These are phyloP conservation scores for Oxycera nigricornis DNA, from an alignment of 2,888 invertebrate genomes.

Conservation along the genomic window DNA sequence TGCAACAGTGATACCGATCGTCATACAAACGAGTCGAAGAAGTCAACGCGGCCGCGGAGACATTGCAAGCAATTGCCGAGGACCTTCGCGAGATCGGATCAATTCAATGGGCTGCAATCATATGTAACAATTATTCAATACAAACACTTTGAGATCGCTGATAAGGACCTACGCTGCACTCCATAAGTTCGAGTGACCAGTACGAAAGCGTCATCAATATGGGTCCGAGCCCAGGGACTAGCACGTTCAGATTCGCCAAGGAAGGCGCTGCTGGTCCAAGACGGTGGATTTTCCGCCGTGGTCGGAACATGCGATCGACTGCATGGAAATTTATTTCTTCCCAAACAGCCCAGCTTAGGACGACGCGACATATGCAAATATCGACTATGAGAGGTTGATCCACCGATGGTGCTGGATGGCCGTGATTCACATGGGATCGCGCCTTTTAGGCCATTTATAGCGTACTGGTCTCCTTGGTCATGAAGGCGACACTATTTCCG, in stretches of 20 bases:
- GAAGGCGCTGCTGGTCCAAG: too few species aligned
- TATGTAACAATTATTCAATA: slow-evolving; percentile 47
- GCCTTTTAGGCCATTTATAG: slow-evolving; percentile 35
- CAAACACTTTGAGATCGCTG: slow-evolving; percentile 45
- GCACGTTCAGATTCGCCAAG: too few species aligned
- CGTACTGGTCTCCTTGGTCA: background rate
- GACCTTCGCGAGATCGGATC: slow-evolving; percentile 42
- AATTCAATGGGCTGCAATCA: slow-evolving; percentile 46
- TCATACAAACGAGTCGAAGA: slow-evolving; percentile 22
- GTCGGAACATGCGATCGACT: slow-evolving; percentile 27
- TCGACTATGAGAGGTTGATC: slow-evolving; percentile 21
- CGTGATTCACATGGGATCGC: slow-evolving; percentile 30
- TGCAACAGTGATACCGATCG: slow-evolving; percentile 36
- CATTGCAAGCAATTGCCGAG: slow-evolving; percentile 10
- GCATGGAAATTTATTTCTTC: slow-evolving; percentile 32
- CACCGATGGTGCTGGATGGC: background rate
- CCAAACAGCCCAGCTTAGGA: background rate
- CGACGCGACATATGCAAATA: background rate
- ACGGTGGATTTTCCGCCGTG: slow-evolving; percentile 7
- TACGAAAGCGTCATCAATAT: slow-evolving; percentile 19
- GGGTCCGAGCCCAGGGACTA: background rate
- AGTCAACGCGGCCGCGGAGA: slow-evolving; percentile 16
- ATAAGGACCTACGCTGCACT: slow-evolving; percentile 38
- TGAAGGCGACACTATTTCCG: slow-evolving; percentile 17
- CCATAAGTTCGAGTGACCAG: slow-evolving; percentile 39